Conservation (phyloP, 2,113 vertebrate species). For the Tachysurus vachellii region DNA sequence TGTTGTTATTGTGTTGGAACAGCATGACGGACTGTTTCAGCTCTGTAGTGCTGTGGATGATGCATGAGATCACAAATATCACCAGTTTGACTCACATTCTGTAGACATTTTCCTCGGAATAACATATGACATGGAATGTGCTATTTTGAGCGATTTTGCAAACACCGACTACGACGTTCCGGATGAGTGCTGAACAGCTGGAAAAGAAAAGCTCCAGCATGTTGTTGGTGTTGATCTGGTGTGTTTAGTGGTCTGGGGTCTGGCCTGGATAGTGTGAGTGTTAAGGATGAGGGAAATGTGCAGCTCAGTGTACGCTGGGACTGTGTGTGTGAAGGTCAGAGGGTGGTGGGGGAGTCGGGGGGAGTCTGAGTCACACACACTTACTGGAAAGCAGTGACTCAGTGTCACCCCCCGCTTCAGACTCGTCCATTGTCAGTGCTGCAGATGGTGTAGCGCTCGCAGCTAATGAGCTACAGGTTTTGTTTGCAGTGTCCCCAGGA, state of each 20-base stretch:
- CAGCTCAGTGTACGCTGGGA: slow-evolving; percentile 29
- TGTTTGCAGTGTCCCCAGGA: slow-evolving; percentile 47
- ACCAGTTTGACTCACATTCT: slow-evolving; percentile 8
- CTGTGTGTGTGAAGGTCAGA: slow-evolving; percentile 50
- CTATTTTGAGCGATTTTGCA: slow-evolving; percentile 26
- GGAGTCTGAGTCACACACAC: slow-evolving; percentile 49
- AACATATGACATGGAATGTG: neutral
- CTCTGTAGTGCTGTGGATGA: neutral
- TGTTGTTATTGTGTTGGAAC: neutral
- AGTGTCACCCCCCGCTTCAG: slow-evolving; percentile 47
- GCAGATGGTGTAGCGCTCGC: slow-evolving; percentile 51
- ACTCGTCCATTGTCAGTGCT: slow-evolving; percentile 37
- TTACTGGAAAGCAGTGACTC: slow-evolving; percentile 60
- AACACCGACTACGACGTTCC: neutral
- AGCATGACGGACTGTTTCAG: neutral
- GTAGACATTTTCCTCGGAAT: slow-evolving; percentile 1
- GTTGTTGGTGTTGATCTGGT: neutral
- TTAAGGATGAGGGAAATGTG: neutral
- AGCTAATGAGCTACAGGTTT: slow-evolving; percentile 50
- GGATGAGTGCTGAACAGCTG: slow-evolving; percentile 27
- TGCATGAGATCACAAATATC: slow-evolving; percentile 20
- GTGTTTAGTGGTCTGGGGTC: neutral
- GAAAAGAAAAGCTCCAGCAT: slow-evolving; percentile 2
- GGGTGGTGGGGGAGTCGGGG: neutral
- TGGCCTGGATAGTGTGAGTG: neutral